A percentile compares a stretch with the other conserved stretches of the same genome.
These are phyloP conservation scores for Neopelma chrysocephalum DNA, from an alignment of 2,797 vertebrate species.

Conservation along the genomic window DNA sequence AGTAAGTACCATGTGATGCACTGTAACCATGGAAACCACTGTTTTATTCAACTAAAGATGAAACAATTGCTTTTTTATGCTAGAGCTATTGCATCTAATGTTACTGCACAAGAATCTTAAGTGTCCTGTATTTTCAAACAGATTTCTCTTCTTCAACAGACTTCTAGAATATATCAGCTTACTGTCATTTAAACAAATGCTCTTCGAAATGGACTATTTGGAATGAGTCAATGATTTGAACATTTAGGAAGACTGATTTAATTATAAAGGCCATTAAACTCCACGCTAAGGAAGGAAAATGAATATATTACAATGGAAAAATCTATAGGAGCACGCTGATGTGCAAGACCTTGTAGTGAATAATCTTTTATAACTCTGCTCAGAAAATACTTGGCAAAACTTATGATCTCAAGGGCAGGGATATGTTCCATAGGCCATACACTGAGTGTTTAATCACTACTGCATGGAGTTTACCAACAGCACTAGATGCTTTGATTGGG, in stretches of 20 bases:
- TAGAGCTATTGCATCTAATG: neutral
- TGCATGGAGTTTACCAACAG: neutral
- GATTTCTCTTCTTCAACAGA: neutral
- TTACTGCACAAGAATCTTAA: neutral
- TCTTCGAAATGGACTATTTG: neutral
- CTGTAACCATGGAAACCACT: constrained; percentile 1
- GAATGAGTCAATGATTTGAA: constrained; percentile 33
- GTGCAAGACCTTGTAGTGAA: neutral
- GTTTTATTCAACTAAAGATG: neutral
- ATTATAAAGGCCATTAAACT: constrained; percentile 39
- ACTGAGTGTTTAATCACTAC: neutral
- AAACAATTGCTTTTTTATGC: neutral
- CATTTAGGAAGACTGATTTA: constrained; percentile 33
- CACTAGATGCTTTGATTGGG: neutral
- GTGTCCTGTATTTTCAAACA: neutral
- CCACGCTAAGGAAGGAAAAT: neutral
- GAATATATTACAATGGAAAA: constrained; percentile 12
- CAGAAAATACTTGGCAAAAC: neutral
- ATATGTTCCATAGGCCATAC: neutral
- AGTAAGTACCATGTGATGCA: neutral
- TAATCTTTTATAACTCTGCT: neutral
- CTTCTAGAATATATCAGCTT: neutral
- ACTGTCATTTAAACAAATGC: constrained; percentile 23
- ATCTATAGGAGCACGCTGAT: constrained; percentile 14
- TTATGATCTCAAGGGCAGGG: neutral